phyloP scores from a whole-genome alignment of 2,797 vertebrate genomes.

The Enteromius thamalakanensis region DNA sequence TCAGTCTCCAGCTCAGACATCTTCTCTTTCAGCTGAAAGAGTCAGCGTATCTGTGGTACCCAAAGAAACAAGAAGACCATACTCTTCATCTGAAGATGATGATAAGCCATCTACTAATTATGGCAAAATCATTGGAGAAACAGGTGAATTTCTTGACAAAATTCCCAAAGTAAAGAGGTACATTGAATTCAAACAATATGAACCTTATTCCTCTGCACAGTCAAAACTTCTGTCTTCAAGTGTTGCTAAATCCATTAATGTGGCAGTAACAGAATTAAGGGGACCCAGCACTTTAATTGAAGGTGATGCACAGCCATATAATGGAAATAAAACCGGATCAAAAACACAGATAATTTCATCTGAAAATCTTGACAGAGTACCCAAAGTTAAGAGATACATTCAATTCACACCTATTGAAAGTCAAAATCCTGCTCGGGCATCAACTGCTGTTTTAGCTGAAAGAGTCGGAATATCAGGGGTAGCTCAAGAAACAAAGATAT shows the following conservation, averaged over 20 bases:
- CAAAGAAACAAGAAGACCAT: background rate
- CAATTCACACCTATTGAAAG: conserved; percentile 34
- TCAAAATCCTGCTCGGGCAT: background rate
- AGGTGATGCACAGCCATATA: background rate
- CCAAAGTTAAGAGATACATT: conserved; percentile 50
- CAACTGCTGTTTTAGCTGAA: conserved; percentile 14
- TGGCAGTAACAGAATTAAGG: conserved; percentile 15
- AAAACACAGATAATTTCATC: background rate
- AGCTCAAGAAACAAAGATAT: conserved; percentile 19
- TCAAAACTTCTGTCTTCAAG: conserved; percentile 1
- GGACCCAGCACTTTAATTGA: background rate
- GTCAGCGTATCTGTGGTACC: background rate
- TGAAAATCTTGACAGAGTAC: conserved; percentile 5
- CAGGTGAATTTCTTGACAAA: background rate
- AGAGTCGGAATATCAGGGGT: background rate
- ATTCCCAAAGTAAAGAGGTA: conserved; percentile 36
- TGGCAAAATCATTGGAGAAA: background rate
- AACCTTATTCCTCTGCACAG: conserved; percentile 18
- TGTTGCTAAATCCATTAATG: background rate
- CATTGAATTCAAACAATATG: conserved; percentile 12
- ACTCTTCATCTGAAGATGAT: conserved; percentile 7
- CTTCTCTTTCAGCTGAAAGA: background rate
- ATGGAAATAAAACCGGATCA: background rate
- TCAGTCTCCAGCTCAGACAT: conserved; percentile 10
- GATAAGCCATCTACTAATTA: conserved; percentile 11